Conservation (phyloP, 2,888 invertebrate genomes). For the Rhyacophila evoluta region DNA sequence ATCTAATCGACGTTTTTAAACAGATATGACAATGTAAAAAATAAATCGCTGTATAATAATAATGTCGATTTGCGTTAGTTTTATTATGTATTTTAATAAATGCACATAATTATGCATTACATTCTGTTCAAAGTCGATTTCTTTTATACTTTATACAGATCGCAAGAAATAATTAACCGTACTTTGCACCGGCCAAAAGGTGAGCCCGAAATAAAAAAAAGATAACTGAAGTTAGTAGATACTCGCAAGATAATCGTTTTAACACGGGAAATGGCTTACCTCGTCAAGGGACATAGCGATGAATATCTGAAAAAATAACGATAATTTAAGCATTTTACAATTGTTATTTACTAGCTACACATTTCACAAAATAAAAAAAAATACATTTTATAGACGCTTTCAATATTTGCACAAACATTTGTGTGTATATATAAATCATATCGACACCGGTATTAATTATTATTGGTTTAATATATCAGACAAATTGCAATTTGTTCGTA, state of each 20-base stretch:
- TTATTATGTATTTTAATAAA: background rate
- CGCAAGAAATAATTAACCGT: background rate
- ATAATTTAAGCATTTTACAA: too few relatives aligned
- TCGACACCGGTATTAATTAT: too few relatives aligned
- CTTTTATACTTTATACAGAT: background rate
- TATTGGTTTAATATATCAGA: too few relatives aligned
- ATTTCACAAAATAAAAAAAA: too few relatives aligned
- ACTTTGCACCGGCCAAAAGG: background rate
- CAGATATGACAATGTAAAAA: too few relatives aligned
- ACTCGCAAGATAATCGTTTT: background rate
- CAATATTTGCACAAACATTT: too few relatives aligned
- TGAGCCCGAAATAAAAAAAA: background rate
- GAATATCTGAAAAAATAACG: background rate
- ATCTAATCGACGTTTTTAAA: too few relatives aligned
- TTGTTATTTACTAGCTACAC: too few relatives aligned
- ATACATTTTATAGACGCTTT: background rate
- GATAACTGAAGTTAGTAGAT: background rate
- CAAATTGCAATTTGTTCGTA: too few relatives aligned
- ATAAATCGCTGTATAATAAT: too few relatives aligned
- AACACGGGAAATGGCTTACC: background rate
- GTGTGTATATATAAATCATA: too few relatives aligned
- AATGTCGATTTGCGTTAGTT: too few relatives aligned
- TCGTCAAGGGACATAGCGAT: slow-evolving; percentile 28
- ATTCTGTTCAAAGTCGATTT: background rate
- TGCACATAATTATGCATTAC: background rate